Evolutionary conservation across 2,797 vertebrate species (phyloP).

Genomic region (Anomalospiza imberbis): DNA sequence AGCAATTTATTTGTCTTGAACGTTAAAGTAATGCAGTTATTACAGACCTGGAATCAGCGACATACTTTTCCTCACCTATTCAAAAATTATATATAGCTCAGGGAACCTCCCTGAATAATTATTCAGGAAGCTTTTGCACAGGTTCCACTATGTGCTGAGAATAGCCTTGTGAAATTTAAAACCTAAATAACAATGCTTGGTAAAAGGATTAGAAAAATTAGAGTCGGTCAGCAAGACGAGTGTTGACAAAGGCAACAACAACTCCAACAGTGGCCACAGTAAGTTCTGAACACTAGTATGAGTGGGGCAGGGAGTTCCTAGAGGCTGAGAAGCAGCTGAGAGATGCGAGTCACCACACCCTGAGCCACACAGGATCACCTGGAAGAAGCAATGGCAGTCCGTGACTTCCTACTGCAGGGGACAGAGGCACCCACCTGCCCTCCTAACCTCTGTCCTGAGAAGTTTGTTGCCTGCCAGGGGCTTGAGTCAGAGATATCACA

Average conservation of each 20-base stretch:
- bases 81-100: background rate
- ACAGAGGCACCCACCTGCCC: no score
- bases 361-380: background rate
- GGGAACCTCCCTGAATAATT: background rate
- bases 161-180: background rate
- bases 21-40: background rate
- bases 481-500: background rate
- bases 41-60: background rate
- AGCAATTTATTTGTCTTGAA: background rate
- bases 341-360: background rate
- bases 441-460: background rate
- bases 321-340: background rate
- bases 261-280: background rate
- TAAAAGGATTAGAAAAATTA: background rate
- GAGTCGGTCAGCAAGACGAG: rapidly evolving
- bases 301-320: background rate
- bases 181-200: background rate
- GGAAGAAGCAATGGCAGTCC: background rate
- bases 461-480: background rate
- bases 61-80: background rate
- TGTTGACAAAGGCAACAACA: background rate
- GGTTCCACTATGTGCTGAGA: background rate
- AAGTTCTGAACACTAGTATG: background rate
- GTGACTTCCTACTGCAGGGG: background rate
- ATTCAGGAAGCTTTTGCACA: background rate